A percentile compares a stretch with the other conserved stretches of the same genome.
Evolutionary conservation across 1,140 invertebrate genomes (phyloP).

Genomic region (Neotoxoptera formosana): DNA sequence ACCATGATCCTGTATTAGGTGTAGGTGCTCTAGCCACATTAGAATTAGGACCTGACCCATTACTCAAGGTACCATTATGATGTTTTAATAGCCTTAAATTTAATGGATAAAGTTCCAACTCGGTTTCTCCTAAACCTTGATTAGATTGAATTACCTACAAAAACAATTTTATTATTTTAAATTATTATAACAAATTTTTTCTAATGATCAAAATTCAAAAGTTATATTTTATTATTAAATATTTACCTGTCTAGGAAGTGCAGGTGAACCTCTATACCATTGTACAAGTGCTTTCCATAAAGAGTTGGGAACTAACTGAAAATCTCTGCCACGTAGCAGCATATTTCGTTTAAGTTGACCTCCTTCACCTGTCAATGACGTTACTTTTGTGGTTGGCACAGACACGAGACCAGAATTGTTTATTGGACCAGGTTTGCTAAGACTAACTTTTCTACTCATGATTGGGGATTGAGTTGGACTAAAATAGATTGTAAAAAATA

Average conservation of each 20-base stretch:
- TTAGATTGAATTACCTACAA: conserved; percentile 70
- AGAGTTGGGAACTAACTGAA: conserved; percentile 82
- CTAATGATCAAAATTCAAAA: neutral
- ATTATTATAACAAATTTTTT: neutral
- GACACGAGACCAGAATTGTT: conserved; percentile 77
- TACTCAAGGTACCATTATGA: conserved; percentile 65
- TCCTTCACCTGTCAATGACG: conserved; percentile 83
- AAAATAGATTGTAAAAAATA: conserved; percentile 49
- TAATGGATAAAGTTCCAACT: conserved; percentile 83
- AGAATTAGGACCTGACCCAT: conserved; percentile 65
- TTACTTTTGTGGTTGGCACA: conserved; percentile 69
- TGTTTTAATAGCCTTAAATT: conserved; percentile 78
- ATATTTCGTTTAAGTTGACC: conserved; percentile 77
- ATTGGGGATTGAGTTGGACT: conserved; percentile 64
- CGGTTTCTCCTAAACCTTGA: conserved; percentile 68
- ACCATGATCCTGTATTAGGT: conserved; percentile 65
- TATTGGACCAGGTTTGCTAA: conserved; percentile 73
- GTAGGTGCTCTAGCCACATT: conserved; percentile 66
- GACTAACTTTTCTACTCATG: conserved; percentile 60
- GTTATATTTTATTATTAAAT: neutral
- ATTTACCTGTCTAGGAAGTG: conserved; percentile 79
- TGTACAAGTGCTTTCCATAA: conserved; percentile 83
- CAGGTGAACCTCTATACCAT: conserved; percentile 85
- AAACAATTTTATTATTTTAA: neutral
- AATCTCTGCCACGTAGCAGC: conserved; percentile 78